These are phyloP conservation scores for Nomada ruficornis DNA, from an alignment of 2,888 invertebrate species.

Conservation along the genomic window DNA sequence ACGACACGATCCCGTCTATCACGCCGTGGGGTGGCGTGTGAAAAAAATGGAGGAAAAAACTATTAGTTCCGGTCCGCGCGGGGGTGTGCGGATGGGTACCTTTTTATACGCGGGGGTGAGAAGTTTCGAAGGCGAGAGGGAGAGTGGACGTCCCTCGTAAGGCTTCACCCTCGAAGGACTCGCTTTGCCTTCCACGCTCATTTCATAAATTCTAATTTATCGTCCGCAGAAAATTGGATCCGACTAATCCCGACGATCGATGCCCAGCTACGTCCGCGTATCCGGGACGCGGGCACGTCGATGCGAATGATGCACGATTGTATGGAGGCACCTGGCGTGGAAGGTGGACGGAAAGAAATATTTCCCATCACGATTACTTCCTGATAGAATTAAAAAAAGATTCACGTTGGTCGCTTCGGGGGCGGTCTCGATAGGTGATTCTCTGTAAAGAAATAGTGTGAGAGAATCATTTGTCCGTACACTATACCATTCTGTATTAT, in stretches of 20 bases:
- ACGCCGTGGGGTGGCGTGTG: slow-evolving; percentile 70
- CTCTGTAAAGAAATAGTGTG: not conserved
- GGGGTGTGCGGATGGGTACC: slow-evolving; percentile 52
- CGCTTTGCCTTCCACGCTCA: slow-evolving; percentile 72
- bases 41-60: slow-evolving; percentile 75
- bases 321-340: slow-evolving; percentile 54
- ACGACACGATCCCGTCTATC: slow-evolving; percentile 73
- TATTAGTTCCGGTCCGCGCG: slow-evolving; percentile 80
- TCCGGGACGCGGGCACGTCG: slow-evolving; percentile 43
- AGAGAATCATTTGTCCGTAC: too few relatives aligned
- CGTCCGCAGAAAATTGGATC: slow-evolving; percentile 76
- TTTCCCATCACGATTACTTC: slow-evolving; percentile 42
- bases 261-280: slow-evolving; percentile 71
- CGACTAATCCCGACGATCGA: slow-evolving; percentile 76
- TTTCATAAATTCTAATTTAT: slow-evolving; percentile 81
- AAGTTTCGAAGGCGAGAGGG: slow-evolving; percentile 47
- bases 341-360: not conserved
- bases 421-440: not conserved
- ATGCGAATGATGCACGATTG: slow-evolving; percentile 58
- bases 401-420: not conserved
- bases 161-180: slow-evolving; percentile 70
- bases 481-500: too few relatives aligned
- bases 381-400: slow-evolving; percentile 15
- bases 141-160: slow-evolving; percentile 64
- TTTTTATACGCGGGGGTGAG: slow-evolving; percentile 49